These are phyloP conservation scores for Protaetia brevitarsis DNA, from an alignment of 1,140 invertebrate genomes.

Conservation along the genomic window DNA sequence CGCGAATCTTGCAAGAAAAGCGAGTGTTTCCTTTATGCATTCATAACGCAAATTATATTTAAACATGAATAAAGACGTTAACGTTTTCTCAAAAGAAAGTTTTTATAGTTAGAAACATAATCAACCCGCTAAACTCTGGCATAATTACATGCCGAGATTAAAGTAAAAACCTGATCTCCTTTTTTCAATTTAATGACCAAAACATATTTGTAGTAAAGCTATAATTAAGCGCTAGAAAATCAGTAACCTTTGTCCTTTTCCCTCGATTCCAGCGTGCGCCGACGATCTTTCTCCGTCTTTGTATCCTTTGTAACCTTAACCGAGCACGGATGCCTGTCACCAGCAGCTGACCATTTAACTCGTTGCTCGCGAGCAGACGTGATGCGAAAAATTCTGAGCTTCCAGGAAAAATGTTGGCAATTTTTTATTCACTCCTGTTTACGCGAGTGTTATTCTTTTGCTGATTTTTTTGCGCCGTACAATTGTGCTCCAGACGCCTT, in stretches of 20 bases:
- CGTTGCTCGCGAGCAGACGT: constrained; percentile 34
- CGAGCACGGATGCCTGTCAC: constrained; percentile 34
- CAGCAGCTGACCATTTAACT: constrained; percentile 36
- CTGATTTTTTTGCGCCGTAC: constrained; percentile 19
- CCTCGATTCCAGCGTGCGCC: neutral
- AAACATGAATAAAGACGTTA: too few relatives aligned
- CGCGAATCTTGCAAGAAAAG: too few relatives aligned
- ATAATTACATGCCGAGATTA: neutral
- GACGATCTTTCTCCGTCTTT: neutral
- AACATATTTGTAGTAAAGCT: constrained; percentile 17
- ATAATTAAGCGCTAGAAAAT: neutral
- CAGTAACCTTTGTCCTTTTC: neutral
- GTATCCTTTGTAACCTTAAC: constrained; percentile 32
- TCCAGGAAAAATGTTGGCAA: constrained; percentile 32
- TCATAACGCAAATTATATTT: too few relatives aligned
- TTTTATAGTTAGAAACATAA: too few relatives aligned
- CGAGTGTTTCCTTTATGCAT: too few relatives aligned
- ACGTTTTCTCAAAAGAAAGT: too few relatives aligned
- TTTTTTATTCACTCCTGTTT: constrained; percentile 35
- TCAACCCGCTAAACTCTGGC: neutral
- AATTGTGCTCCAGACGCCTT: constrained; percentile 19
- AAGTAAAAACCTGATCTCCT: neutral
- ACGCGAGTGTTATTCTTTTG: constrained; percentile 30
- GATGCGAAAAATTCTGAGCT: constrained; percentile 32
- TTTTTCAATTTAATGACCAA: neutral